Evolutionary conservation across 1,140 invertebrate species (phyloP).

Genomic region (Leptinotarsa defecta): DNA sequence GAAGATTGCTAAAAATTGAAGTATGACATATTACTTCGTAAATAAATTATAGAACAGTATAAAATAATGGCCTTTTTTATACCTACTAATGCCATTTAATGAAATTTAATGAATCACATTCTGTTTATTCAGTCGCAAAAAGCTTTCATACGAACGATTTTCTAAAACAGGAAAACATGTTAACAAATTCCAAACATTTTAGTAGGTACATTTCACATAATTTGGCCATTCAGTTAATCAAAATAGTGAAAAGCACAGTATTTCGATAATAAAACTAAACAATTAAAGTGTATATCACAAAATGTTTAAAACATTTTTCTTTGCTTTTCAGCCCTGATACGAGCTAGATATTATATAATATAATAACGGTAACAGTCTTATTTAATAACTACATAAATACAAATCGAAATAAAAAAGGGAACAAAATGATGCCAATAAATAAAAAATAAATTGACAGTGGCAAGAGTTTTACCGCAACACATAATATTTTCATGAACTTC

Average conservation of each 20-base stretch:
- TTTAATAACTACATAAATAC: constrained; percentile 54
- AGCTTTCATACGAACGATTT: background rate
- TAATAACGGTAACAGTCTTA: constrained; percentile 58
- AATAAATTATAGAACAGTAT: constrained; percentile 1
- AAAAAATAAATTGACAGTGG: constrained; percentile 29
- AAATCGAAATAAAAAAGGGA: constrained; percentile 33
- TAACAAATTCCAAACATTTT: constrained; percentile 4
- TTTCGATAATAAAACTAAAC: constrained; percentile 39
- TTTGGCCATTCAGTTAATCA: constrained; percentile 36
- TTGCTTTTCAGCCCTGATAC: constrained; percentile 37
- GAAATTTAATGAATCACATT: background rate
- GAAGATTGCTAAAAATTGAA: constrained; percentile 29
- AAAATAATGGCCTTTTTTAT: background rate
- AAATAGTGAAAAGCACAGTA: constrained; percentile 34
- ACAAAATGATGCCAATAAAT: constrained; percentile 27
- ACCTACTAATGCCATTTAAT: background rate
- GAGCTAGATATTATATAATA: constrained; percentile 49
- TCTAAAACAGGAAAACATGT: background rate
- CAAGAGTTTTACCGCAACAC: constrained; percentile 14
- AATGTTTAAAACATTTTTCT: constrained; percentile 54
- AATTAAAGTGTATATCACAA: constrained; percentile 50
- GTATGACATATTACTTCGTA: background rate
- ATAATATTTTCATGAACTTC: constrained; percentile 1
- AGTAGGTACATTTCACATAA: constrained; percentile 28
- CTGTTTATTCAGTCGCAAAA: background rate